Evolutionary conservation across 1,140 invertebrate genomes (phyloP), one percentile per base, ranked within the genome.

Genomic region (Gonioctena quinquepunctata): DNA sequence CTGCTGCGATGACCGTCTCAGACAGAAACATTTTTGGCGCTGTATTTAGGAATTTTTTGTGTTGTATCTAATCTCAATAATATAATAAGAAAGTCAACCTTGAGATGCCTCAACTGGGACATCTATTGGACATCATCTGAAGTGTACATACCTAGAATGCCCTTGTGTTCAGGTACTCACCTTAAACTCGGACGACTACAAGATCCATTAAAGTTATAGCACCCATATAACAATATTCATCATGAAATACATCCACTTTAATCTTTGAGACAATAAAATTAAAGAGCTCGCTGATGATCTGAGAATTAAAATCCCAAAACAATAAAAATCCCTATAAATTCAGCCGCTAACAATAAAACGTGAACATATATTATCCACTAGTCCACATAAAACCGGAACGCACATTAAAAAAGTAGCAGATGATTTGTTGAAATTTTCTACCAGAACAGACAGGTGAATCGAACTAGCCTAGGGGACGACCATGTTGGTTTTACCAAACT

Each of bases 361-460:
- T 42, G 33, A 3, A 42, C 33, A 42, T 42, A 42, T 42, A 42
- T 42, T 42, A 42, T 42, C 13, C 33, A 42, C 33, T 42, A n/a
- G 33, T n/a, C 11, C 5, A 11, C 33, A 42, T 42, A 42, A 42
- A 42, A 42, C 33, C 33, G 16, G 33, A 42, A 42, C 33, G 16
- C 11, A 42, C 33, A 56, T 56, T 21, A 8, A 56, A 19, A 56
- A 56, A 56, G 22, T 5, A 59, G 56, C 56, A 28, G 56, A 59
- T 59, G 56, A 59, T 59, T 59, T 25, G 56, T 59, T 59, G 11
- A 26, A 28, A 59, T n/a, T 59, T 59, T 25, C 11, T 25, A 59
- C n/a, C 6, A 26, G 21, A 26, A 25, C 21, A 25, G 56, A 59
- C 56, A 59, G 56, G 56, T 59, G 56, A 25, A 59, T 2, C 3